phyloP scores from a whole-genome alignment of 2,888 invertebrate species.

The Acrobasis suavella region DNA sequence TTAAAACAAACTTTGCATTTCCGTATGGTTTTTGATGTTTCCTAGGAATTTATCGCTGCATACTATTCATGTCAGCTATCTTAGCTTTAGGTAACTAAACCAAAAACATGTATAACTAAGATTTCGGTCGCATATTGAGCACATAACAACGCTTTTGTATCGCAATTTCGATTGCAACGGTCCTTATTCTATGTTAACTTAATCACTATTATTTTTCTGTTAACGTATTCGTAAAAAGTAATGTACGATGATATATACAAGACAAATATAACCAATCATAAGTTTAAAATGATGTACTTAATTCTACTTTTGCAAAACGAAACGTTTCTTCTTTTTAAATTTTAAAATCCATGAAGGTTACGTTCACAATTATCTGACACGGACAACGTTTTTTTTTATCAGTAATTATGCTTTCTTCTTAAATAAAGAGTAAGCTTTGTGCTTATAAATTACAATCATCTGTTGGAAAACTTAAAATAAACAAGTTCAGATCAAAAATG shows the following conservation, averaged over 20 bases:
- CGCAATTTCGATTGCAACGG: not conserved
- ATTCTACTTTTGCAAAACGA: too few species aligned
- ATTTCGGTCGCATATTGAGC: not conserved
- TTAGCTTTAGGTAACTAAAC: too few species aligned
- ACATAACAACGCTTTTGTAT: not conserved
- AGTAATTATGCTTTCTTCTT: not conserved
- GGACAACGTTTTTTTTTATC: too few species aligned
- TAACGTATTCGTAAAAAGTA: not conserved
- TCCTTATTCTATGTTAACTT: not conserved
- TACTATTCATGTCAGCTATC: too few species aligned
- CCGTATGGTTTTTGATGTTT: too few species aligned
- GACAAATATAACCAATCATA: conserved; percentile 5
- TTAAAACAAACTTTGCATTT: too few species aligned
- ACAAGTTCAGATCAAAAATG: conserved; percentile 10
- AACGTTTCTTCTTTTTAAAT: too few species aligned
- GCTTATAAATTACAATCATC: not conserved
- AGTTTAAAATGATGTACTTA: not conserved
- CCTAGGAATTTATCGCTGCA: too few species aligned
- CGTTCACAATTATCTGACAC: not conserved
- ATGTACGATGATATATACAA: not conserved
- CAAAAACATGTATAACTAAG: too few species aligned
- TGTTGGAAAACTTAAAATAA: not conserved
- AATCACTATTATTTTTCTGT: not conserved
- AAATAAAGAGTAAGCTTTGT: not conserved
- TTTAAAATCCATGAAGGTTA: too few species aligned